Evolutionary conservation across 2,113 vertebrate genomes (phyloP).

Genomic region (Chionomys nivalis): DNA sequence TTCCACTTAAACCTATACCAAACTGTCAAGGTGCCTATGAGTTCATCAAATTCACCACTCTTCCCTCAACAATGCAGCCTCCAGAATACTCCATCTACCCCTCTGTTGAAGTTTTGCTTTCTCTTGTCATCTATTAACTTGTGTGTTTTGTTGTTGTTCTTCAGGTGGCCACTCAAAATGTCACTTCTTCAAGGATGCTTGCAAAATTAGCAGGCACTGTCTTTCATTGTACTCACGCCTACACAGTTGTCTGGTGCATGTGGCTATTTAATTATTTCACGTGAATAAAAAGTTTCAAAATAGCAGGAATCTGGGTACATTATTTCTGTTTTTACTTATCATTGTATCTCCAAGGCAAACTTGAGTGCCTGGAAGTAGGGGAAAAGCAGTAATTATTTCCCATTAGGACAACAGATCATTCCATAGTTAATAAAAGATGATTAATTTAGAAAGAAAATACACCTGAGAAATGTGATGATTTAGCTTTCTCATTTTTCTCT

Average conservation of each 20-base stretch:
- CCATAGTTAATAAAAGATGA: not conserved
- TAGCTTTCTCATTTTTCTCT: not conserved
- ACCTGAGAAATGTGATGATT: not conserved
- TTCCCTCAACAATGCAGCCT: not conserved
- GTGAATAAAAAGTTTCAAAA: conserved; percentile 16
- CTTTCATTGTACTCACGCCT: not conserved
- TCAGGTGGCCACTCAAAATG: not conserved
- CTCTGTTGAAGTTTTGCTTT: not conserved
- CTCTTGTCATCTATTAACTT: not conserved
- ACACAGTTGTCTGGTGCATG: not conserved
- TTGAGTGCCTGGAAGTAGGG: not conserved
- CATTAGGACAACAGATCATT: not conserved
- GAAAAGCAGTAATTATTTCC: not conserved
- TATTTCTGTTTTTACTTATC: not conserved
- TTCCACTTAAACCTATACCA: not conserved
- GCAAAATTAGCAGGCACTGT: not conserved
- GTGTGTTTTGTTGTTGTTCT: not conserved
- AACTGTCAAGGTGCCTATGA: not conserved
- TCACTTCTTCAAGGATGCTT: not conserved
- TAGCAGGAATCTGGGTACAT: not conserved
- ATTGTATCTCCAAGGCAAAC: not conserved
- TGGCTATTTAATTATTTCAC: not conserved
- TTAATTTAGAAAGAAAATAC: conserved; percentile 33
- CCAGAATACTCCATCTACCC: too few relatives aligned
- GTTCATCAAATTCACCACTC: not conserved